Evolutionary conservation across 2,113 vertebrate genomes (phyloP), one percentile per base, ranked within the genome.

Genomic region (Catharus fuscescens): DNA sequence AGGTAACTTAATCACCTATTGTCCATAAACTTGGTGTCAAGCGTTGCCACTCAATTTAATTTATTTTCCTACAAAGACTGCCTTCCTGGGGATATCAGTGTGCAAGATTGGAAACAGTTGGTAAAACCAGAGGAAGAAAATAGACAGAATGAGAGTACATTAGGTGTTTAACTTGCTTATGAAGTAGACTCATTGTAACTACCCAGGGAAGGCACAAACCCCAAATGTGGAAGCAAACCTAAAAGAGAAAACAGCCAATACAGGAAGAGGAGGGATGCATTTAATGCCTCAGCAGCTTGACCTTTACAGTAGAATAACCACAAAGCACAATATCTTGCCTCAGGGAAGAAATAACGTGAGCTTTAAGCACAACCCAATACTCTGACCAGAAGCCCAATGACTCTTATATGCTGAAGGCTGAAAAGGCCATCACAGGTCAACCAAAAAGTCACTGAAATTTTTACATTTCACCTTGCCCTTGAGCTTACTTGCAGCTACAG

Each of bases 251-350:
- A 62, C 9, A 50, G 24, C 26, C 57, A 86, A 74, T 69, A 40
- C 7, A 81, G 53, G 60, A 92, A 81, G 92, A 83, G 54, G 29
- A 86, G 40, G 38, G 42, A 66, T 70, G 14, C 38, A 73, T 53
- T 86, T 73, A 80, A 78, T 66, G 56, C 86, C 76, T 77, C 67
- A 87, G 76, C 42, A 80, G 64, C 64, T 66, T 93, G 66, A 96
- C 91, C 82, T 96, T 93, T 80, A 40, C 14, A 90, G 70, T 3
- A 73, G 73, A 91, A 66, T 80, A 95, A 90, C 34, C 54, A 66
- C 40, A 36, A 89, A 92, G n/a, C 62, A 72, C 45, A 76, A 4
- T 64, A 87, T 61, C 19, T 89, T 3, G 80, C 91, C 87, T 87
- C 53, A 88, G 81, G 93, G 66, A 72, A 92, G 62, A 64, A 78